These are phyloP conservation scores for Trichopria drosophilae DNA, from an alignment of 2,888 invertebrate genomes.

Conservation along the genomic window DNA sequence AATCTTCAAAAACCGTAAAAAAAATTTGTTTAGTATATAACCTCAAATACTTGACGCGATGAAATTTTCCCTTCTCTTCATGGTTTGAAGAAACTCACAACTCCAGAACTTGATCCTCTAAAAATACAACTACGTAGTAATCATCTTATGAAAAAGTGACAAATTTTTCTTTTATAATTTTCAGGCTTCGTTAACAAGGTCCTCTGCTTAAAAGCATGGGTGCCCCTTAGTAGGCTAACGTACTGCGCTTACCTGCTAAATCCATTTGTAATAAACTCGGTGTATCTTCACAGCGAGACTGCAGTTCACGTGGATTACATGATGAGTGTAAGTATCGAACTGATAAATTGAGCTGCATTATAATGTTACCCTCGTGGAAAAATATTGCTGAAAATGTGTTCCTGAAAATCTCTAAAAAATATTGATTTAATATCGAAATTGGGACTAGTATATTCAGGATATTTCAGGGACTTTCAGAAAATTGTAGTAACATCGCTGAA, in stretches of 20 bases:
- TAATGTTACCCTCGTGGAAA: background rate
- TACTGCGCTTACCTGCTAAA: slow-evolving; percentile 66
- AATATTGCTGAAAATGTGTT: too few relatives aligned
- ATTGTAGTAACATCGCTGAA: too few relatives aligned
- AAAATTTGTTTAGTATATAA: too few relatives aligned
- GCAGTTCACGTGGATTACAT: slow-evolving; percentile 49
- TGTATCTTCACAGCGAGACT: slow-evolving; percentile 54
- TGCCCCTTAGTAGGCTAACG: slow-evolving; percentile 62
- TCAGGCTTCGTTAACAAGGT: slow-evolving; percentile 57
- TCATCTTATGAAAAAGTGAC: background rate
- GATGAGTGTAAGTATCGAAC: slow-evolving; percentile 53
- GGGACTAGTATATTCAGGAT: too few relatives aligned
- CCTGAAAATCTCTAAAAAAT: too few relatives aligned
- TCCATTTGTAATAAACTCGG: slow-evolving; percentile 62
- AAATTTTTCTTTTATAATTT: slow-evolving; percentile 31
- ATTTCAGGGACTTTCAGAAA: too few relatives aligned
- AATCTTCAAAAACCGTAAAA: too few relatives aligned
- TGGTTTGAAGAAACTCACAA: too few relatives aligned
- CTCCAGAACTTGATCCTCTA: too few relatives aligned
- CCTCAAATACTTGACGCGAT: too few relatives aligned
- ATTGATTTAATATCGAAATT: too few relatives aligned
- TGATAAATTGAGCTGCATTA: background rate
- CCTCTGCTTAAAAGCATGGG: slow-evolving; percentile 49
- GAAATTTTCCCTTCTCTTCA: too few relatives aligned
- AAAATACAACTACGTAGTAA: background rate